Evolutionary conservation across 2,888 invertebrate species (phyloP), one percentile per base, ranked within the genome.

Genomic region (Autographa pulchrina): DNA sequence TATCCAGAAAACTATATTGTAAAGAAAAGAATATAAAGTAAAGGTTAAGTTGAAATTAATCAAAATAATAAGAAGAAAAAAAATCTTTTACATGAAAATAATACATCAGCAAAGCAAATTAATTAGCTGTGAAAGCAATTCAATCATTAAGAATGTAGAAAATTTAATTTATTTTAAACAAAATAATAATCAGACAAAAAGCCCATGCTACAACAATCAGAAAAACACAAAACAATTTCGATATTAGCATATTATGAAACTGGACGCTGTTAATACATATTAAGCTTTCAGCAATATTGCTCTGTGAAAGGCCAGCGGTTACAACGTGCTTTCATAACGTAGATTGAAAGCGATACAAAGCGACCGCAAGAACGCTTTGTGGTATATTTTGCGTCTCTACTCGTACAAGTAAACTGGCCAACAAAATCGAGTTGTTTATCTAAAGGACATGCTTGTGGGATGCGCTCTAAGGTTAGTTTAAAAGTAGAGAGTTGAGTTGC

Each of bases 311-410:
- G 87, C 88, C 88, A 89, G 89, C 87, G 91, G 92, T 92, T 91
- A 89, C 89, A 88, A 84, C 88, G 84, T 85, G 91, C 92, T 92
- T 92, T 93, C 92, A 93, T 93, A 93, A 93, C 90, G 91, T 89
- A 92, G 92, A 92, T 93, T 93, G 91, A 91, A 92, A 92, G 88
- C 92, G 91, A 92, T 92, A 92, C 94, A 94, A 93, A 94, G 93
- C 91, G 83, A 85, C 94, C 94, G 83, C 94, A 93, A 92, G 93
- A 92, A 92, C 91, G 93, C 93, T 93, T 92, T 93, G 92, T 90
- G 92, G 91, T 89, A 92, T 92, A 92, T 93, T 94, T 93, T 91
- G 92, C 84, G 85, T 86, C 86, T 86, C 88, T 20, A 56, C 54
- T 89, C 89, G 89, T 90, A 81, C 48, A 68, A 80, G 80, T 85